A percentile compares a stretch with the other conserved stretches of the same genome.
Conservation (phyloP, 2,113 vertebrate genomes). For the Stegostoma tigrinum region DNA sequence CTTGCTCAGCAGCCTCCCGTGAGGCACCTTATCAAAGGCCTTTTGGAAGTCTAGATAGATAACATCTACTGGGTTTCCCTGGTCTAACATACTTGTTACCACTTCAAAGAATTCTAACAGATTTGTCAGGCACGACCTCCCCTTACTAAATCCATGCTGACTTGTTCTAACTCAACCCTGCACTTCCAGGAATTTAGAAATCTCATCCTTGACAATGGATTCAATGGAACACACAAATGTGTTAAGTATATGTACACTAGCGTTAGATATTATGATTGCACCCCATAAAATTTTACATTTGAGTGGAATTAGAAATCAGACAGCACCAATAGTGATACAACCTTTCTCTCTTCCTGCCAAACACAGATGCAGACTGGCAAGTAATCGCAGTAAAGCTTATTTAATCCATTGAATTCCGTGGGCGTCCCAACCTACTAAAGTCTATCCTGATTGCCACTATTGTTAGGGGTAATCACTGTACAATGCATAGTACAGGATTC, state of each 20-base stretch:
- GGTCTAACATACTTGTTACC: too few species aligned
- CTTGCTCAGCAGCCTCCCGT: too few species aligned
- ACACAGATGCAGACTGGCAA: background rate
- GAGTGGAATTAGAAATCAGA: slow-evolving; percentile 6
- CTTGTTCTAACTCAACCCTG: too few species aligned
- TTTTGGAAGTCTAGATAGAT: too few species aligned
- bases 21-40: too few species aligned
- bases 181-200: too few species aligned
- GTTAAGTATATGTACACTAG: background rate
- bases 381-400: background rate
- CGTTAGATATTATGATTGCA: background rate
- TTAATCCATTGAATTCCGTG: background rate
- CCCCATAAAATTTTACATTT: background rate
- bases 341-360: background rate
- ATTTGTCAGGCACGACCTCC: too few species aligned
- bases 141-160: too few species aligned
- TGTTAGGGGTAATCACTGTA: background rate
- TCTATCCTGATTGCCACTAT: background rate
- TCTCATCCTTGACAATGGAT: too few species aligned
- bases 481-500: background rate
- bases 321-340: background rate
- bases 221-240: background rate
- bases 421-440: background rate
- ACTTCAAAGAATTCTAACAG: too few species aligned
- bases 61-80: too few species aligned